Conservation (phyloP, 2,113 vertebrate species). For the Anarrhichthys ocellatus region DNA sequence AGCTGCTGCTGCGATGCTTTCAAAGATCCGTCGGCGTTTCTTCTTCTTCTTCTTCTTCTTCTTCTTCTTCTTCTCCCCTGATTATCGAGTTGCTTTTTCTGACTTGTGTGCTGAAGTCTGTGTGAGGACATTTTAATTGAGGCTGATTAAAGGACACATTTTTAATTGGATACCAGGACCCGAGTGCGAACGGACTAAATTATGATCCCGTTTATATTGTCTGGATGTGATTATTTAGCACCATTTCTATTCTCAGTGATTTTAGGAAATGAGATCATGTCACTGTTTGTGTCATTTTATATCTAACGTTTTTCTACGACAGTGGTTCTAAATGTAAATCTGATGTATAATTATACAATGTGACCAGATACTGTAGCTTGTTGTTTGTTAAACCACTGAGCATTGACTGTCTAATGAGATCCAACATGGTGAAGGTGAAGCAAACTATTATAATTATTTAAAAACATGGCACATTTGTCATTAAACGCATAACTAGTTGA, state of each 20-base stretch:
- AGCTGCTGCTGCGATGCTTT: constrained; percentile 33
- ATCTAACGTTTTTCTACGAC: background rate
- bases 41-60: constrained; percentile 23
- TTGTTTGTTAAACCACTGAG: background rate
- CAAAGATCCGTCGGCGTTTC: constrained; percentile 10
- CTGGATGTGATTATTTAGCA: constrained; percentile 17
- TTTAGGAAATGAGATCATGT: background rate
- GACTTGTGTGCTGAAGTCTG: constrained; percentile 27
- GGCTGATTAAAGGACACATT: constrained; percentile 39
- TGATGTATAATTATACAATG: background rate
- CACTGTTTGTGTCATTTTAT: background rate
- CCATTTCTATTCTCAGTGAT: background rate
- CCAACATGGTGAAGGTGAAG: background rate
- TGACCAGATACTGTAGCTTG: background rate
- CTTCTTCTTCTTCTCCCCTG: background rate
- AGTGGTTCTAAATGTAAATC: background rate
- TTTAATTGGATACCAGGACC: constrained; percentile 40
- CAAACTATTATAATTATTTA: background rate
- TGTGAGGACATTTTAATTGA: constrained; percentile 42
- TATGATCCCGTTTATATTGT: constrained; percentile 38
- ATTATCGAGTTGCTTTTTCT: background rate
- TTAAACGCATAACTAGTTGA: background rate
- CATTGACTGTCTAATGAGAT: background rate
- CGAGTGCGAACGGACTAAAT: constrained; percentile 4
- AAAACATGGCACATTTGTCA: background rate